These are phyloP conservation scores for Nymphicus hollandicus DNA, from an alignment of 2,113 vertebrate species.

Conservation along the genomic window DNA sequence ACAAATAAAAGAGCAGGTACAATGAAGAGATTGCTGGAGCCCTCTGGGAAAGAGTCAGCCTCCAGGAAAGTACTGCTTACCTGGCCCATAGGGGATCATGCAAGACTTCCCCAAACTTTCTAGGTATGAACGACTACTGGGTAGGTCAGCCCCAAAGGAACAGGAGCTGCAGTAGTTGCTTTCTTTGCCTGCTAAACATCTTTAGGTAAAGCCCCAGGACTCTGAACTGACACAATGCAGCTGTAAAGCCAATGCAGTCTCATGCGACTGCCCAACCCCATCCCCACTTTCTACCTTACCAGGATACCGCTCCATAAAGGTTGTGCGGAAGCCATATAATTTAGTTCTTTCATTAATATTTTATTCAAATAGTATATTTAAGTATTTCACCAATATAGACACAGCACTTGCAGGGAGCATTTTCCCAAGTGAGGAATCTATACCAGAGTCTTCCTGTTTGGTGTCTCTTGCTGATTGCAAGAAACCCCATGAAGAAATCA, in stretches of 20 bases:
- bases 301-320: neutral
- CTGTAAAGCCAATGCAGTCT: neutral
- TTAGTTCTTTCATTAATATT: neutral
- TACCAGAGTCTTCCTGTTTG: neutral
- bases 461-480: neutral
- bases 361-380: neutral
- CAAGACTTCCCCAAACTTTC: neutral
- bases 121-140: neutral
- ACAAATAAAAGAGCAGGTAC: neutral
- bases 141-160: neutral
- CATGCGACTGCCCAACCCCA: neutral
- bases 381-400: neutral
- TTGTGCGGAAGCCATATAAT: neutral
- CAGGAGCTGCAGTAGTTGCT: neutral
- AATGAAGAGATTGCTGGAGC: neutral
- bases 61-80: neutral
- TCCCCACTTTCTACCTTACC: neutral
- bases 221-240: neutral
- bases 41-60: neutral
- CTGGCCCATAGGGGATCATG: fast-evolving
- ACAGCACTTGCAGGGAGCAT: neutral
- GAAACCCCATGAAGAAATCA: neutral
- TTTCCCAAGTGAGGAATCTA: neutral
- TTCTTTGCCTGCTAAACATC: neutral
- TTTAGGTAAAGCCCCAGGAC: neutral